Percentiles rank a stretch among this genome's conserved stretches.
phyloP scores from a whole-genome alignment of 2,888 invertebrate species.

The Drosophila suboccidentalis region DNA sequence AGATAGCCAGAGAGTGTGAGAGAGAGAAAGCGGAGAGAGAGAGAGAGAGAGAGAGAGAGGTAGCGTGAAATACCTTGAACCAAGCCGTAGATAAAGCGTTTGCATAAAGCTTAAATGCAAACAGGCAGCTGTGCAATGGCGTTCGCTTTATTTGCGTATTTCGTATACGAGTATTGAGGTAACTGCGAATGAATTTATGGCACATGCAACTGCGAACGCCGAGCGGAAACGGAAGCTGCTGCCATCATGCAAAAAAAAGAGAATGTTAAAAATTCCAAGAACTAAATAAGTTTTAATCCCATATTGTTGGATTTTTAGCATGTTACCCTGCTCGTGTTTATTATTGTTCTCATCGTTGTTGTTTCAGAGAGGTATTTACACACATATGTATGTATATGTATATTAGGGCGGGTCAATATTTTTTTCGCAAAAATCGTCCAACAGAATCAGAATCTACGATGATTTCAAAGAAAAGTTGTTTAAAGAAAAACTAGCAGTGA shows the following conservation, averaged over 20 bases:
- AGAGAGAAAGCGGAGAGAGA: no score
- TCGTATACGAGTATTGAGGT: slow-evolving; percentile 46
- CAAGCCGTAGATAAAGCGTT: slow-evolving; percentile 63
- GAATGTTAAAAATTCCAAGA: slow-evolving; percentile 19
- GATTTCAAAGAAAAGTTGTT: no score
- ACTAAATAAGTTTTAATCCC: slow-evolving; percentile 75
- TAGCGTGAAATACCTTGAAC: slow-evolving; percentile 51
- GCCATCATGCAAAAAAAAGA: slow-evolving; percentile 20
- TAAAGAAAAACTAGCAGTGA: no score
- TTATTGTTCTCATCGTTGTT: slow-evolving; percentile 10
- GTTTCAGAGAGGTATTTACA: slow-evolving; percentile 1
- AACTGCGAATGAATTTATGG: slow-evolving; percentile 61
- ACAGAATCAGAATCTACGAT: no score
- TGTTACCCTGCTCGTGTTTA: slow-evolving; percentile 25
- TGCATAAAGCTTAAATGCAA: slow-evolving; percentile 71
- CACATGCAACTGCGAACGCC: slow-evolving; percentile 15
- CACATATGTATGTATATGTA: slow-evolving; percentile 5
- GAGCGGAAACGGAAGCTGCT: slow-evolving; percentile 34
- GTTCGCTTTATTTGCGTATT: slow-evolving; percentile 73
- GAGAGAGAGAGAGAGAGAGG: neutral
- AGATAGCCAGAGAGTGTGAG: neutral
- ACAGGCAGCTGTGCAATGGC: slow-evolving; percentile 70
- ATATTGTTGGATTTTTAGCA: slow-evolving; percentile 58
- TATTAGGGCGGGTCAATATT: no score
- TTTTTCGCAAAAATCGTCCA: no score